Conservation (phyloP, 2,888 invertebrate species). For the Oithona nana region DNA sequence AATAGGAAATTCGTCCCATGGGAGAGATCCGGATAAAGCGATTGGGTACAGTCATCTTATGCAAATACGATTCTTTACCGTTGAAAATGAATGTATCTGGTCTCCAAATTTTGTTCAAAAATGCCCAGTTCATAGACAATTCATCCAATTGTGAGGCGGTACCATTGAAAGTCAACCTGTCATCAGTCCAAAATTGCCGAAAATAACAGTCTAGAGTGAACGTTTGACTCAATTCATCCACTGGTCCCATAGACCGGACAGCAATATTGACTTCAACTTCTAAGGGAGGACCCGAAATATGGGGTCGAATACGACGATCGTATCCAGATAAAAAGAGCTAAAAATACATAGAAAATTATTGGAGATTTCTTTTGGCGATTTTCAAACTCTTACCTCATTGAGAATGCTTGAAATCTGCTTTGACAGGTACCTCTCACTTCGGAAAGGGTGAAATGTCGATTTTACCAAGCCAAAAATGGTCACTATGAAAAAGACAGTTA, state of each 20-base stretch:
- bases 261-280: constrained; percentile 28
- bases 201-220: constrained; percentile 30
- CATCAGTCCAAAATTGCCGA: constrained; percentile 34
- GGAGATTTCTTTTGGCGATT: neutral
- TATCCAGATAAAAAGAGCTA: constrained; percentile 21
- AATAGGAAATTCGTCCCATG: constrained; percentile 13
- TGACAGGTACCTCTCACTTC: neutral
- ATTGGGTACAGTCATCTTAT: constrained; percentile 36
- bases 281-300: constrained; percentile 25
- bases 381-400: neutral
- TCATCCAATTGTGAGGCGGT: constrained; percentile 23
- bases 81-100: constrained; percentile 39
- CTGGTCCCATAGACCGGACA: constrained; percentile 31
- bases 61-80: constrained; percentile 34
- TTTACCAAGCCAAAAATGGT: too few relatives aligned
- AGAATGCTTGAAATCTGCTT: neutral
- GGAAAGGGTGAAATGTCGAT: neutral
- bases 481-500: too few relatives aligned
- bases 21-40: constrained; percentile 15
- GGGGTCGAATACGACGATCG: constrained; percentile 29
- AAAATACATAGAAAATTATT: neutral
- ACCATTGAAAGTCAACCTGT: constrained; percentile 29
- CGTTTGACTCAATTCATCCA: constrained; percentile 22
- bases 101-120: constrained; percentile 38
- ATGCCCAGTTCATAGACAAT: constrained; percentile 35